Evolutionary conservation across 2,888 invertebrate genomes (phyloP), one percentile per base, ranked within the genome.

Genomic region (Choreutis nemorana): DNA sequence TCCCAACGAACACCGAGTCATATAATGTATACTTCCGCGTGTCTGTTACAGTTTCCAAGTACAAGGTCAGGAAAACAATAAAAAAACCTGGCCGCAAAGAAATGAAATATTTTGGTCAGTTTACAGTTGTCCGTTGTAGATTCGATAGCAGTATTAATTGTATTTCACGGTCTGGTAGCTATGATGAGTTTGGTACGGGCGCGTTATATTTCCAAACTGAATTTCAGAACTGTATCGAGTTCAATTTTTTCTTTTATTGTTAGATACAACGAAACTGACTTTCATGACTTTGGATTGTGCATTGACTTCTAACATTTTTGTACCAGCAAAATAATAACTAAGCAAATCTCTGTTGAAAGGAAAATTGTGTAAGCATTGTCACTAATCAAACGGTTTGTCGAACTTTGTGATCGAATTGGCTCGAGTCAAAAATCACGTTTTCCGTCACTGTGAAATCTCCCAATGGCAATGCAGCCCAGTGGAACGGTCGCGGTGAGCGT

Each of bases 341-440:
- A n/a, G n/a, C n/a, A n/a, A n/a, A n/a, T n/a, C 5, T 11, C n/a
- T 14, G 9, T 21, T 31, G 24, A 33, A 16, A 34, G 29, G 32
- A 37, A 40, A 35, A 36, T 36, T 40, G 40, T 40, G 39, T 37
- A 20, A 34, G 39, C 27, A 46, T 41, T 40, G 40, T 42, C 42
- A 50, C 45, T 38, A 42, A 44, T 40, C 41, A 30, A 55, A 52
- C 48, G 47, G 53, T 52, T 62, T 46, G 52, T 56, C 48, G 45
- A 60, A 60, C 52, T 57, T 56, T 39, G 41, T 44, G 53, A 56
- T 51, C 46, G 36, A 49, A 52, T 44, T 57, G 53, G 61, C 58
- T 59, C 55, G 60, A 57, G 59, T 51, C 61, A 52, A 56, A n/a
- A 57, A 63, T 67, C 66, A 67, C 65, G 68, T 66, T 65, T 64